These are phyloP conservation scores for Agrochola litura DNA, from an alignment of 2,888 invertebrate species.

Conservation along the genomic window DNA sequence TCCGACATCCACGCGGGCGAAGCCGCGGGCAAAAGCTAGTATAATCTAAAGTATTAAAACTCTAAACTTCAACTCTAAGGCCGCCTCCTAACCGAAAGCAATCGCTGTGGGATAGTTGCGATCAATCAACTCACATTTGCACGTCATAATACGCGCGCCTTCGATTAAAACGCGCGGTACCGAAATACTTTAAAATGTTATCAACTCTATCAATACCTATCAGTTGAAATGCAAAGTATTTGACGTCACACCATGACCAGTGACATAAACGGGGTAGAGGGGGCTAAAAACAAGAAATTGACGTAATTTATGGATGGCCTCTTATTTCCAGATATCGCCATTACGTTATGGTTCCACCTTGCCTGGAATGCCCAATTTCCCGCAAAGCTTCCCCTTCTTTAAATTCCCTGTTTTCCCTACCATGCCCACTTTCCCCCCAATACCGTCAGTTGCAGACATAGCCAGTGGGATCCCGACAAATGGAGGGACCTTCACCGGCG, in stretches of 20 bases:
- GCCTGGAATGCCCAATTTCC: constrained; percentile 15
- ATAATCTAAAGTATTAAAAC: too few relatives aligned
- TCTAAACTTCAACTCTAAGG: too few relatives aligned
- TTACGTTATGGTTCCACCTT: constrained; percentile 45
- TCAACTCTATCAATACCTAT: not conserved
- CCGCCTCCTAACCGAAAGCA: too few relatives aligned
- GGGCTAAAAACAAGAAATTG: too few relatives aligned
- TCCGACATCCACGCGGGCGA: too few relatives aligned
- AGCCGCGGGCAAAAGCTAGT: too few relatives aligned
- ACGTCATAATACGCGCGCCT: too few relatives aligned
- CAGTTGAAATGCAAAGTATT: not conserved
- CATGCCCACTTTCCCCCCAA: constrained; percentile 61
- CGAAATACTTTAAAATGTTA: not conserved
- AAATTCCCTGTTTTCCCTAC: constrained; percentile 18
- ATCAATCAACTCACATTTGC: too few relatives aligned
- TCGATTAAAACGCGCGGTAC: not conserved
- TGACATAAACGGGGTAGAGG: not conserved
- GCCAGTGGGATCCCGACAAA: constrained; percentile 60
- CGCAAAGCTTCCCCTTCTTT: constrained; percentile 11
- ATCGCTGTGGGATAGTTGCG: too few relatives aligned
- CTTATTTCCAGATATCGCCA: constrained; percentile 57
- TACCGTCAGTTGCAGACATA: constrained; percentile 68
- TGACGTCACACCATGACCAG: too few relatives aligned
- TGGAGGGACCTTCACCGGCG: constrained; percentile 68
- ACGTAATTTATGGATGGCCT: constrained; percentile 1